Evolutionary conservation across 1,140 invertebrate species (phyloP).

Genomic region (Drosophila setifemur): DNA sequence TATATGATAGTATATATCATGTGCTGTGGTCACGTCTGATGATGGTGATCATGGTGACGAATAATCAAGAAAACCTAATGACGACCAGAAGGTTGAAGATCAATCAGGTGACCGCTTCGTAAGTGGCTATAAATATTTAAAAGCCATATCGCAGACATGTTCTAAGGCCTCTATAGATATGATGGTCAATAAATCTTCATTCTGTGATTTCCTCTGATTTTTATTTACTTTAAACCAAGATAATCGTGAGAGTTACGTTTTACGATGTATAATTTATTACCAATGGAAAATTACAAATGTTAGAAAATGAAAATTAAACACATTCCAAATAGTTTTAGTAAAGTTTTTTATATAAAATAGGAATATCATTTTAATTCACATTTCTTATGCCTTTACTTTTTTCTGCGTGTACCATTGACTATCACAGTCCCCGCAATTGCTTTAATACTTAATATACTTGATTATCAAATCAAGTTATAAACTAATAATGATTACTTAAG

Average conservation of each 20-base stretch:
- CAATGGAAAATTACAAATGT: no score
- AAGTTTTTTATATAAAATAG: no score
- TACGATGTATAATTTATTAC: no score
- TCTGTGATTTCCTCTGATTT: constrained; percentile 3
- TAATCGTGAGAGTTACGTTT: background rate
- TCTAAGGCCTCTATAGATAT: background rate
- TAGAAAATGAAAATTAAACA: no score
- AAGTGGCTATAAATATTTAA: constrained; percentile 18
- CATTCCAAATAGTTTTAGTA: no score
- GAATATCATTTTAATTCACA: no score
- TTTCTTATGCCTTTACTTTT: no score
- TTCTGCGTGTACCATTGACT: background rate
- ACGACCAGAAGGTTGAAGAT: constrained; percentile 15
- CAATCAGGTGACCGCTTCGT: constrained; percentile 33
- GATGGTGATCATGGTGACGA: constrained; percentile 10
- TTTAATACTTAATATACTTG: no score
- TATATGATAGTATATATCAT: no score
- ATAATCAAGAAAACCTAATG: constrained; percentile 16
- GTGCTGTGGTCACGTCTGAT: constrained; percentile 1
- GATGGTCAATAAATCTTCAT: background rate
- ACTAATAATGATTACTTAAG: no score
- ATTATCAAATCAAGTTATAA: no score
- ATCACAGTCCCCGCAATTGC: constrained; percentile 10
- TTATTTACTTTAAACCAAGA: background rate
- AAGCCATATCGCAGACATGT: constrained; percentile 6